Base-by-base conservation (phyloP, 2,888 invertebrate species). In the Nebria brevicollis region DNA sequence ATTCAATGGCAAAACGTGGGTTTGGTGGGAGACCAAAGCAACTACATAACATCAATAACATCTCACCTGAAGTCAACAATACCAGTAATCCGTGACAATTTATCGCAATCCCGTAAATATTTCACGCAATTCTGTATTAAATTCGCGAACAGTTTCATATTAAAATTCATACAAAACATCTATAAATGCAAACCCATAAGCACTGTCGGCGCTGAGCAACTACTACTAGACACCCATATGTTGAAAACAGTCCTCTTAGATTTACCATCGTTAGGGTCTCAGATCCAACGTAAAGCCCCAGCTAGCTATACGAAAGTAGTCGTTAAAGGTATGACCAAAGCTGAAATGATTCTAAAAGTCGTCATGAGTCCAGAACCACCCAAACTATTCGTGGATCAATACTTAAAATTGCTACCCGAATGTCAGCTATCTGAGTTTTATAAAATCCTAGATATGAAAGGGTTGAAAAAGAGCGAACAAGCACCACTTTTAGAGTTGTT, bases 311-410 rank as follows among this genome's bases (percentile, higher is more conserved):
- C 94, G 0, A 95, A 95, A 87, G 94, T 94, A 4, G 92, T 92
- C 0, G 90, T 91, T 7, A 92, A 91, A 94, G 90, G 98, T 64
- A 98, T 99, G 98, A 97, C 97, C 0, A 96, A 97, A 86, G 98
- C 98, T 0, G 99, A 99, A 89, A 98, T 99, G 97, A 96, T 99
- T 66, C 90, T 99, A n/a, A 99, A 99, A 90, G 92, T 99, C 43
- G 97, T 98, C 0, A 98, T 99, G 98, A 95, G 98, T 0, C 97
- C 98, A 0, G 96, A 97, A 84, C 93, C 94, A 25, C 89, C 94
- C 0, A 94, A 94, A 72, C 94, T 94, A 0, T 95, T 98, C 86
- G 95, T 97, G 0, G 95, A 95, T 72, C 98, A 98, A 87, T 98
- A 96, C 86, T 92, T 95, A 75, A 96, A 97, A 87, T 89, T 99